Evolutionary conservation across 1,140 invertebrate species (phyloP).

Genomic region (Platyura marginata): DNA sequence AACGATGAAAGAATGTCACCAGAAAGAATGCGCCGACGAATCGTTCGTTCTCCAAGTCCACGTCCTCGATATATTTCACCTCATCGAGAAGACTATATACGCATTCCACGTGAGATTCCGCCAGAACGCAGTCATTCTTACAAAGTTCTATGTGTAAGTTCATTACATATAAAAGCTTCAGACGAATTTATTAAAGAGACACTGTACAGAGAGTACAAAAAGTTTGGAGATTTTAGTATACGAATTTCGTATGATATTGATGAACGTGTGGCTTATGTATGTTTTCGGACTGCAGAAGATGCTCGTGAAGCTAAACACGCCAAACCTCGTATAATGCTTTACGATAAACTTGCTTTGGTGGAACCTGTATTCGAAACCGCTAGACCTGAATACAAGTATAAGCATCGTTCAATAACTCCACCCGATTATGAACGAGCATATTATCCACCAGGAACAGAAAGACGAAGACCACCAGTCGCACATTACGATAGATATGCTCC

Average conservation of each 20-base stretch:
- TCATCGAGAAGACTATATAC: slow-evolving; percentile 58
- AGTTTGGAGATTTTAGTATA: slow-evolving; percentile 89
- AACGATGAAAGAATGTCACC: slow-evolving; percentile 59
- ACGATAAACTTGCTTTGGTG: slow-evolving; percentile 87
- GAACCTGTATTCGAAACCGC: slow-evolving; percentile 85
- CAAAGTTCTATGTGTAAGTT: slow-evolving; percentile 85
- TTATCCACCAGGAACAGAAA: slow-evolving; percentile 48
- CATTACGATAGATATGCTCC: slow-evolving; percentile 65
- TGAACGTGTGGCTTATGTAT: slow-evolving; percentile 86
- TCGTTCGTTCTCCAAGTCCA: slow-evolving; percentile 51
- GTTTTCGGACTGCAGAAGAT: slow-evolving; percentile 86
- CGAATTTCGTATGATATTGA: slow-evolving; percentile 78
- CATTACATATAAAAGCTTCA: slow-evolving; percentile 79
- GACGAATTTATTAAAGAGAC: slow-evolving; percentile 87
- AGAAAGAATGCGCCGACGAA: slow-evolving; percentile 52
- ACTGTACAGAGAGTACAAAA: slow-evolving; percentile 84
- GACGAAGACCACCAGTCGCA: slow-evolving; percentile 45
- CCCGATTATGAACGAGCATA: slow-evolving; percentile 49
- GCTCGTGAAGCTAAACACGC: slow-evolving; percentile 85
- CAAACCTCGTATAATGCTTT: slow-evolving; percentile 81
- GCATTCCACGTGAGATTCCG: slow-evolving; percentile 32
- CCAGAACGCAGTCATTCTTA: slow-evolving; percentile 56
- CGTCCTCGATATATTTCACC: slow-evolving; percentile 52
- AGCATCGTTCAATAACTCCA: slow-evolving; percentile 18
- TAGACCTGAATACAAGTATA: slow-evolving; percentile 45